Percentiles rank a stretch among this genome's conserved stretches.
Evolutionary conservation across 1,140 invertebrate genomes (phyloP).

Genomic region (Drosophila eugracilis): DNA sequence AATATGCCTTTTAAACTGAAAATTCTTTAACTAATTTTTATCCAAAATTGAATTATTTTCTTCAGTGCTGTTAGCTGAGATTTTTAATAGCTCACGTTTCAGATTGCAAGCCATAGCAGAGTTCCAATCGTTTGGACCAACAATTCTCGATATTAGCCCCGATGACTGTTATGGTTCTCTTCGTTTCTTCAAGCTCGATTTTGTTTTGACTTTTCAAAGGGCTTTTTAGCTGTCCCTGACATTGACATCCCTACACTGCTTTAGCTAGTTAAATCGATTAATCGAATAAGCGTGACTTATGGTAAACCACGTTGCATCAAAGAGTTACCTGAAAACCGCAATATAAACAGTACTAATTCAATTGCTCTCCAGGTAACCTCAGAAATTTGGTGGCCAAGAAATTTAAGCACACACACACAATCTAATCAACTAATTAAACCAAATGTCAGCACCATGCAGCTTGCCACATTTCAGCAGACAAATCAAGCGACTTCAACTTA

Average conservation of each 20-base stretch:
- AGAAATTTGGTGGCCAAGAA: slow-evolving; percentile 1
- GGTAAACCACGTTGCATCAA: background rate
- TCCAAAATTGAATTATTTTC: background rate
- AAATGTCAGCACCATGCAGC: background rate
- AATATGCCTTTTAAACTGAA: too few relatives aligned
- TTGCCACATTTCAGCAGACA: background rate
- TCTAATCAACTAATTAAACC: slow-evolving; percentile 44
- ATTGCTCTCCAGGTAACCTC: slow-evolving; percentile 26
- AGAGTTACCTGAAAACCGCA: slow-evolving; percentile 22
- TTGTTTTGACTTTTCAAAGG: slow-evolving; percentile 2
- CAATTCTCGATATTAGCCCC: slow-evolving; percentile 15
- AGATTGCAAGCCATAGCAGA: slow-evolving; percentile 26
- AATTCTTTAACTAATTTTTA: too few relatives aligned
- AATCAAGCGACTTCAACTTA: slow-evolving; percentile 4
- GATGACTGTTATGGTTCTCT: slow-evolving; percentile 15
- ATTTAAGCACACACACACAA: slow-evolving; percentile 14
- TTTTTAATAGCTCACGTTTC: slow-evolving; percentile 42
- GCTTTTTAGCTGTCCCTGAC: slow-evolving; percentile 24
- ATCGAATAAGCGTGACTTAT: background rate
- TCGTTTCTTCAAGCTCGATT: background rate
- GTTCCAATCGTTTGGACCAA: slow-evolving; percentile 27
- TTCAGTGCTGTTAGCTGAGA: slow-evolving; percentile 12
- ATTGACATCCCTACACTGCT: slow-evolving; percentile 22
- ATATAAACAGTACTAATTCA: slow-evolving; percentile 19
- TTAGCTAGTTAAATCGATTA: slow-evolving; percentile 10